Conservation (phyloP, 1,140 invertebrate genomes). For the Penaeus japonicus region DNA sequence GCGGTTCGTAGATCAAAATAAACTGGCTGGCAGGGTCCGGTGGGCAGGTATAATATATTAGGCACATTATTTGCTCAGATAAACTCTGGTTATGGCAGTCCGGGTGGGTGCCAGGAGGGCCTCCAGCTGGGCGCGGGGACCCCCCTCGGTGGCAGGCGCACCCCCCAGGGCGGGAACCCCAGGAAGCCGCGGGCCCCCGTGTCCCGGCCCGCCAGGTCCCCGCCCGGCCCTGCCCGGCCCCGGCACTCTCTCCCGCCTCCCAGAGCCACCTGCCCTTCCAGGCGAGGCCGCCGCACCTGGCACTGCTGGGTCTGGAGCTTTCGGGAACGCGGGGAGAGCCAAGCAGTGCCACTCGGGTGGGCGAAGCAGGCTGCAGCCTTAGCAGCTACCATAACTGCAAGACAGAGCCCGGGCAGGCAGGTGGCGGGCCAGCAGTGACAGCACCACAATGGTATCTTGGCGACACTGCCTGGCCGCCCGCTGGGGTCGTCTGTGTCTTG, state of each 20-base stretch:
- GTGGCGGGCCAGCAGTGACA: slow-evolving; percentile 46
- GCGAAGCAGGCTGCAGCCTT: neutral
- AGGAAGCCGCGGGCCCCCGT: slow-evolving; percentile 32
- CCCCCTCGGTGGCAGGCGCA: slow-evolving; percentile 40
- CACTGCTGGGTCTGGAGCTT: neutral
- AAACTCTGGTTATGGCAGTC: slow-evolving; percentile 56
- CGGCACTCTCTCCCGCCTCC: slow-evolving; percentile 20
- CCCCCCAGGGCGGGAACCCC: slow-evolving; percentile 41
- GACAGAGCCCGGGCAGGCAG: slow-evolving; percentile 3
- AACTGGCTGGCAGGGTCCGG: slow-evolving; percentile 50
- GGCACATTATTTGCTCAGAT: slow-evolving; percentile 56
- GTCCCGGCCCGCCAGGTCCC: slow-evolving; percentile 27
- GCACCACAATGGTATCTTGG: slow-evolving; percentile 56
- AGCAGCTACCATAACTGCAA: neutral
- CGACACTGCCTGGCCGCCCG: slow-evolving; percentile 51
- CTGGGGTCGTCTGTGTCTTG: slow-evolving; percentile 51
- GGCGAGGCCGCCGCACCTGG: neutral
- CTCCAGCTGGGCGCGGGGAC: slow-evolving; percentile 48
- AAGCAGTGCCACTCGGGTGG: neutral
- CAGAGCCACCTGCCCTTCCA: slow-evolving; percentile 10
- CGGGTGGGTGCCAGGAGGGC: slow-evolving; percentile 51
- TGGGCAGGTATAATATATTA: slow-evolving; percentile 56
- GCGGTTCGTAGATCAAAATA: slow-evolving; percentile 50
- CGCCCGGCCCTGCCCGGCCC: slow-evolving; percentile 12
- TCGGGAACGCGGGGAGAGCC: neutral